These are phyloP conservation scores for Brachionus rotundiformis DNA, from an alignment of 1,140 invertebrate species.

Conservation along the genomic window DNA sequence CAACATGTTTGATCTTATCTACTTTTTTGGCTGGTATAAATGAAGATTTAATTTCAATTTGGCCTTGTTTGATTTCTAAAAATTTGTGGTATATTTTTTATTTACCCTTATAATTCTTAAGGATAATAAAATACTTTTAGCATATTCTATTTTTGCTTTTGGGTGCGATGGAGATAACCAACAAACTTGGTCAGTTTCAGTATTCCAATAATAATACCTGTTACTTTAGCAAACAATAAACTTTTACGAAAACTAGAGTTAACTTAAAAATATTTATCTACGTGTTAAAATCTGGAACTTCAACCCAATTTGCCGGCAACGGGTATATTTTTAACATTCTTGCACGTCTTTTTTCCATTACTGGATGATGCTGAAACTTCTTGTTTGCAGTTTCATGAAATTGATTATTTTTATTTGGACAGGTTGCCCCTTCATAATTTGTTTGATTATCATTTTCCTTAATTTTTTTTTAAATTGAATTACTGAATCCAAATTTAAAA, in stretches of 20 bases:
- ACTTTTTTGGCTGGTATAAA: conserved; percentile 1
- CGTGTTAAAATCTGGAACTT: conserved; percentile 82
- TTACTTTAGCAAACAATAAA: conserved; percentile 65
- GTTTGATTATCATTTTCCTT: background rate
- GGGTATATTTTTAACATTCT: conserved; percentile 75
- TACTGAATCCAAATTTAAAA: background rate
- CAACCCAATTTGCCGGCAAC: conserved; percentile 84
- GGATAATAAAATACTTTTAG: too few relatives aligned
- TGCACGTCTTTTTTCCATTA: conserved; percentile 45
- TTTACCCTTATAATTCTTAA: background rate
- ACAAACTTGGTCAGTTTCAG: conserved; percentile 83
- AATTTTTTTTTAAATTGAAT: too few relatives aligned
- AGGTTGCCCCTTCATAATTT: background rate
- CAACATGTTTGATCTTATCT: background rate
- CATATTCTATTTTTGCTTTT: conserved; percentile 43
- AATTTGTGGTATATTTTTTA: background rate
- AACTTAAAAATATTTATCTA: background rate
- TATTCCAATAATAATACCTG: conserved; percentile 92
- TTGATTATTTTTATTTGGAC: conserved; percentile 40
- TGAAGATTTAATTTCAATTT: background rate
- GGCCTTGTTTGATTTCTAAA: background rate
- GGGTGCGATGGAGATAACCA: conserved; percentile 91
- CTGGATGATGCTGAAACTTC: conserved; percentile 22
- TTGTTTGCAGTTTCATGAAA: conserved; percentile 12
- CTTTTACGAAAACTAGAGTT: too few relatives aligned